These are phyloP conservation scores for Nerophis lumbriciformis DNA, from an alignment of 2,113 vertebrate species.

Conservation along the genomic window DNA sequence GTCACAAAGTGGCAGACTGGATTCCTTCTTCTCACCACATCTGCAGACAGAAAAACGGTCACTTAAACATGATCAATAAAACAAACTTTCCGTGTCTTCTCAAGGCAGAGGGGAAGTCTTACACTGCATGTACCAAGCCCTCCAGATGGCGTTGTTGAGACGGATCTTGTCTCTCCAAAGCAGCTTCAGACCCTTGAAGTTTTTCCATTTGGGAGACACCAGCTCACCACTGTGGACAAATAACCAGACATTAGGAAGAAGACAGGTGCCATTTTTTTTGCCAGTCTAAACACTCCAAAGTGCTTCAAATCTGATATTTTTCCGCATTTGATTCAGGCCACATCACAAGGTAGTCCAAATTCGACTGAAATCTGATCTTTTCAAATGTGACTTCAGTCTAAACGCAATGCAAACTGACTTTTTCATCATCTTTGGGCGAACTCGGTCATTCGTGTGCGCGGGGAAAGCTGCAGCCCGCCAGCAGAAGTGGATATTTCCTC, in stretches of 20 bases:
- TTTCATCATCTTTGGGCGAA: too few relatives aligned
- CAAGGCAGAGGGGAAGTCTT: constrained; percentile 52
- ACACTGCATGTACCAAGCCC: constrained; percentile 99
- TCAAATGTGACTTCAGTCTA: background rate
- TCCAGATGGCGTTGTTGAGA: constrained; percentile 98
- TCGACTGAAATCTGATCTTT: too few relatives aligned
- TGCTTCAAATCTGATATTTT: too few relatives aligned
- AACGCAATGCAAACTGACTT: background rate
- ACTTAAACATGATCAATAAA: background rate
- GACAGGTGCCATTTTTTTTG: background rate
- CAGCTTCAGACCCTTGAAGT: constrained; percentile 95
- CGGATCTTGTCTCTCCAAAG: constrained; percentile 99
- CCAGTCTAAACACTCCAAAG: too few relatives aligned
- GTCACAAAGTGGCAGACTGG: constrained; percentile 96
- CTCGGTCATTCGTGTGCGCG: too few relatives aligned
- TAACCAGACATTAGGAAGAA: too few relatives aligned
- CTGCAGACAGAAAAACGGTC: constrained; percentile 55
- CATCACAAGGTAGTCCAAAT: too few relatives aligned
- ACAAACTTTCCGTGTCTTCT: background rate
- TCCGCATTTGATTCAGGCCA: too few relatives aligned
- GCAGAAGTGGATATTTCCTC: too few relatives aligned
- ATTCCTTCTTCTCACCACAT: constrained; percentile 91
- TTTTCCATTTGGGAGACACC: constrained; percentile 99
- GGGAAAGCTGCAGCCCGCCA: too few relatives aligned
- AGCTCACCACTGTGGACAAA: constrained; percentile 83